These are phyloP conservation scores for Drosophila atripex DNA, from an alignment of 2,888 invertebrate genomes.

Conservation along the genomic window DNA sequence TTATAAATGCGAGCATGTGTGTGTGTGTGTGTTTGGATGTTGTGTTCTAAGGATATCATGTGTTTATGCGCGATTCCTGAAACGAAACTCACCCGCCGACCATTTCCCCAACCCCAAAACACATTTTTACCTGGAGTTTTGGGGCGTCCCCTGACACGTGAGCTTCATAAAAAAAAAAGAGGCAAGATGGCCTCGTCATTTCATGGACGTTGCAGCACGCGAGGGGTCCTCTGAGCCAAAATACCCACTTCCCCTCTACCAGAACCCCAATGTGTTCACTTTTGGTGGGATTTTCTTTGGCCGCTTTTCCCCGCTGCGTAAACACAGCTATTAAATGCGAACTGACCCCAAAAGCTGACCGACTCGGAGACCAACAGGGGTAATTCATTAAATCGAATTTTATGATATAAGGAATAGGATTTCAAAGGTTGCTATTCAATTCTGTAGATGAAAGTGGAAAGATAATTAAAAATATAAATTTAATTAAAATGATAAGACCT, in stretches of 20 bases:
- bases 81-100: slow-evolving; percentile 71
- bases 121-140: slow-evolving; percentile 28
- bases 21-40: slow-evolving; percentile 27
- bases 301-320: slow-evolving; percentile 47
- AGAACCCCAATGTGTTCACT: slow-evolving; percentile 43
- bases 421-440: too few species aligned
- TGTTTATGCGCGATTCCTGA: slow-evolving; percentile 71
- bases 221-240: slow-evolving; percentile 47
- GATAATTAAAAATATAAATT: too few species aligned
- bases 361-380: slow-evolving; percentile 24
- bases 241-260: not conserved
- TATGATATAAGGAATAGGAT: too few species aligned
- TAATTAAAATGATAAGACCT: not conserved
- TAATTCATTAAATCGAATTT: slow-evolving; percentile 3
- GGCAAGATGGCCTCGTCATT: slow-evolving; percentile 65
- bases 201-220: slow-evolving; percentile 76
- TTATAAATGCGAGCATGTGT: slow-evolving; percentile 7
- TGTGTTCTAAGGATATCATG: slow-evolving; percentile 68
- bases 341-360: slow-evolving; percentile 55
- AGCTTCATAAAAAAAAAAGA: slow-evolving; percentile 58
- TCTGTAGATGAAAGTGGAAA: too few species aligned
- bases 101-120: slow-evolving; percentile 2
- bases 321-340: slow-evolving; percentile 53
- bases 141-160: slow-evolving; percentile 68
- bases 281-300: slow-evolving; percentile 50